Evolutionary conservation across 37 sponge, comb jelly and placozoan species (phyloP), one percentile per base, ranked within the genome.

Genomic region (Oopsacas minuta): DNA sequence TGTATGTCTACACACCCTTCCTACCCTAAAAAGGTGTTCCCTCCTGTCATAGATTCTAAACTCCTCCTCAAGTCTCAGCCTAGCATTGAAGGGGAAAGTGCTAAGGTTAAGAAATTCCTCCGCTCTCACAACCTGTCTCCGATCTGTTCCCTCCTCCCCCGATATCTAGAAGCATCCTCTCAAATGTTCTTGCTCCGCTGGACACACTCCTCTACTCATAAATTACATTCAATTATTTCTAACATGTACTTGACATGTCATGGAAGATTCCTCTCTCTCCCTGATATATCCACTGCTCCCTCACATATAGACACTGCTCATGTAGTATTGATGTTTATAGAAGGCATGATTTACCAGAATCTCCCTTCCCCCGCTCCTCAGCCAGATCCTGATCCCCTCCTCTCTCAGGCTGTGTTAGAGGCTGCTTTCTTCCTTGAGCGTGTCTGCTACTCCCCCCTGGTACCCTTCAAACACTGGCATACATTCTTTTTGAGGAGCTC

Each of bases 61-160:
- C 22, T 61, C 32, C 75, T 61, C 17, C 75, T 61, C 32, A 61
- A 34, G 30, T n/a, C 30, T 25, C 17, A 20, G 17, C 22, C 75
- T 3, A 10, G 28, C 1, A 5, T 61, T 25, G 75, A 61, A 34
- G 30, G 75, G 30, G 75, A 61, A 34, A 12, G 28, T 25, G 75
- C 22, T 25, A 61, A 12, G 75, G 75, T 61, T 25, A 3, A 34
- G 1, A 25, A 25, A 5, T 61, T 61, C 75, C 75, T 61, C 1
- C 22, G 75, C 75, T 61, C 75, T 5, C 75, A 61, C 75, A 61
- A 61, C 75, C 75, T 61, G 32, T 61, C 75, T 34, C 75, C 75
- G 17, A 34, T 61, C 75, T 61, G 75, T 34, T 61, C 75, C 17
- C 75, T 61, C 75, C 75, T 61, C 32, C 75, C 22, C 32, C 20